These are phyloP conservation scores for Criorhina ranunculi DNA, from an alignment of 2,888 invertebrate species.

Conservation along the genomic window DNA sequence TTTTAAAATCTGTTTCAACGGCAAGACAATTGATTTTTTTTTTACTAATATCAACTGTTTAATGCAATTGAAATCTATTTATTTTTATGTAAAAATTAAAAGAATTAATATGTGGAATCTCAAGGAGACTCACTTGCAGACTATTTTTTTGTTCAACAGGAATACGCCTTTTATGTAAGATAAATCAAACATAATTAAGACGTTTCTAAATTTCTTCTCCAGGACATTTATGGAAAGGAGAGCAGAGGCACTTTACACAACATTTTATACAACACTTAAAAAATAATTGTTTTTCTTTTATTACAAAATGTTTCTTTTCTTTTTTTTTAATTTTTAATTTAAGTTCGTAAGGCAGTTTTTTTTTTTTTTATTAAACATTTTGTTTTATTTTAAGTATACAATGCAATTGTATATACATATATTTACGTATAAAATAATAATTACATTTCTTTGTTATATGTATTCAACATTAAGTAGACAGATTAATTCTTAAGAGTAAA, in stretches of 20 bases:
- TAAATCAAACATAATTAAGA: too few species aligned
- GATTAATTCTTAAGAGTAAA: conserved; percentile 41
- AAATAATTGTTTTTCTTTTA: conserved; percentile 17
- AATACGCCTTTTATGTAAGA: too few species aligned
- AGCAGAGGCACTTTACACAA: conserved; percentile 62
- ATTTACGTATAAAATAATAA: conserved; percentile 50
- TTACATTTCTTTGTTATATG: conserved; percentile 9
- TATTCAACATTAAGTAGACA: conserved; percentile 23
- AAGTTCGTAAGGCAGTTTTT: conserved; percentile 67
- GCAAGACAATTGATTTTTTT: too few species aligned
- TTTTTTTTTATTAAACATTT: conserved; percentile 63
- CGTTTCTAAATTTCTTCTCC: conserved; percentile 29
- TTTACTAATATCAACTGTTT: too few species aligned
- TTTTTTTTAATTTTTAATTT: conserved; percentile 44
- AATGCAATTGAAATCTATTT: too few species aligned
- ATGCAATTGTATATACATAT: conserved; percentile 16
- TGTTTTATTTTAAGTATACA: conserved; percentile 11
- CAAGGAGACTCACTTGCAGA: too few species aligned
- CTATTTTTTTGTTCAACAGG: too few species aligned
- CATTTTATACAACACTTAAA: conserved; percentile 49
- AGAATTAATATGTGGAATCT: too few species aligned
- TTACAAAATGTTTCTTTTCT: conserved; percentile 11
- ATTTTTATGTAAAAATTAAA: too few species aligned
- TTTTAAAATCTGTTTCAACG: not conserved
- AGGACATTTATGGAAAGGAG: conserved; percentile 6